A percentile compares a stretch with the other conserved stretches of the same genome.
Evolutionary conservation across 2,888 invertebrate genomes (phyloP).

Genomic region (Microplitis manilae): DNA sequence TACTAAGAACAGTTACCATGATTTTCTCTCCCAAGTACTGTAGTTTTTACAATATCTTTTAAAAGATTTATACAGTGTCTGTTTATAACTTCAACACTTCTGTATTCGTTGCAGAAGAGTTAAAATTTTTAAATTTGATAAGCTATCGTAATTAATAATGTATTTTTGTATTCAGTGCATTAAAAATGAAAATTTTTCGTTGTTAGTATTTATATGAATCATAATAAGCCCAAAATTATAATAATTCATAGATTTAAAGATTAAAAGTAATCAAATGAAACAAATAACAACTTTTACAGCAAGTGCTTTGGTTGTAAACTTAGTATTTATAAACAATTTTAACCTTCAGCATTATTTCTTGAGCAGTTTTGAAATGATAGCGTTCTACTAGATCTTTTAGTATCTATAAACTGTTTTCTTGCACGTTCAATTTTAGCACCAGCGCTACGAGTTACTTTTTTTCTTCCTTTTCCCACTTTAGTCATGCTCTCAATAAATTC

Average conservation of each 20-base stretch:
- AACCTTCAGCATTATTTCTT: conserved; percentile 59
- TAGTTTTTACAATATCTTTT: too few relatives aligned
- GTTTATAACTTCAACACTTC: too few relatives aligned
- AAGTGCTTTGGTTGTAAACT: background rate
- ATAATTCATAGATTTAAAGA: background rate
- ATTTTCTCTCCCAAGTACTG: too few relatives aligned
- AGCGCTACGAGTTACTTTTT: conserved; percentile 42
- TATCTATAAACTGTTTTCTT: conserved; percentile 48
- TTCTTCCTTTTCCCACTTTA: conserved; percentile 47
- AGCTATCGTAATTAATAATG: too few relatives aligned
- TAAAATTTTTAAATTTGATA: too few relatives aligned
- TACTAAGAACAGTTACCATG: too few relatives aligned
- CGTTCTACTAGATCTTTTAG: conserved; percentile 54
- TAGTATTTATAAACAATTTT: conserved; percentile 21
- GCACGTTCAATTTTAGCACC: conserved; percentile 29
- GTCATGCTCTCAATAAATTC: conserved; percentile 59
- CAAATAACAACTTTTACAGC: background rate
- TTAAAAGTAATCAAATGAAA: background rate
- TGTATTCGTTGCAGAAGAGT: too few relatives aligned
- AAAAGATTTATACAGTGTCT: too few relatives aligned
- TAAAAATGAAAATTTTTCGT: too few relatives aligned
- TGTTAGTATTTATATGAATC: too few relatives aligned
- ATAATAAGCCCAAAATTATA: too few relatives aligned
- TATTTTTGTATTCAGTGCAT: too few relatives aligned
- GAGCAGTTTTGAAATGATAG: conserved; percentile 59